Conservation (phyloP, 2,113 vertebrate genomes). For the Oxyura jamaicensis region DNA sequence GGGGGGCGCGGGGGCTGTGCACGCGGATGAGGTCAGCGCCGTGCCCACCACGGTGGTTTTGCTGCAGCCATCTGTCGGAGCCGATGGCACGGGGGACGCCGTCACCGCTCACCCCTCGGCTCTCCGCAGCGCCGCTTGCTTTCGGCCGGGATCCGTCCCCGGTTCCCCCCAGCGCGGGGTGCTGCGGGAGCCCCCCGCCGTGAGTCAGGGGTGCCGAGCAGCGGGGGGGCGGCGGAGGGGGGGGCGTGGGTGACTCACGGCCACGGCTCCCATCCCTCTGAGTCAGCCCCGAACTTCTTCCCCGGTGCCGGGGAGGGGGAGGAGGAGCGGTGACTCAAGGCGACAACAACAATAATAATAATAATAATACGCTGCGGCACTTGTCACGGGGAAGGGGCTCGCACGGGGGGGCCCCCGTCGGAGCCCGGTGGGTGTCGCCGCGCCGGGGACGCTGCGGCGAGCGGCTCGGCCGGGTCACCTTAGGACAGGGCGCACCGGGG, state of each 20-base stretch:
- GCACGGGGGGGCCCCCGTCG: background rate
- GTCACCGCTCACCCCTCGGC: no score
- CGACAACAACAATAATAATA: conserved; percentile 35
- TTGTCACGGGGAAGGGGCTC: conserved; percentile 5
- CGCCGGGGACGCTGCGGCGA: background rate
- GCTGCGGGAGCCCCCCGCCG: background rate
- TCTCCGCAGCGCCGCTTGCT: background rate
- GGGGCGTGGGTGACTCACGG: background rate
- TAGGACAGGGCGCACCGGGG: background rate
- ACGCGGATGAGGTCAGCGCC: background rate
- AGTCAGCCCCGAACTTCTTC: background rate
- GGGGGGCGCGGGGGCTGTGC: background rate
- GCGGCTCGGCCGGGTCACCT: background rate
- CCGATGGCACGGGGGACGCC: background rate
- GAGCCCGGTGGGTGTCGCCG: background rate
- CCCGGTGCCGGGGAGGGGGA: background rate
- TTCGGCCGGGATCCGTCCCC: background rate
- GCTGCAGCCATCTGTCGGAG: background rate
- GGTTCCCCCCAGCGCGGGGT: background rate
- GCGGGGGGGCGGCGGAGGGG: background rate
- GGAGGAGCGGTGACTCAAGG: conserved; percentile 27
- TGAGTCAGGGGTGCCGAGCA: background rate
- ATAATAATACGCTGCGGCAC: conserved; percentile 24
- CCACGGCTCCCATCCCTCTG: background rate
- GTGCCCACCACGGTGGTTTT: background rate